Evolutionary conservation across 2,888 invertebrate genomes (phyloP).

Genomic region (Hipparchia semele): DNA sequence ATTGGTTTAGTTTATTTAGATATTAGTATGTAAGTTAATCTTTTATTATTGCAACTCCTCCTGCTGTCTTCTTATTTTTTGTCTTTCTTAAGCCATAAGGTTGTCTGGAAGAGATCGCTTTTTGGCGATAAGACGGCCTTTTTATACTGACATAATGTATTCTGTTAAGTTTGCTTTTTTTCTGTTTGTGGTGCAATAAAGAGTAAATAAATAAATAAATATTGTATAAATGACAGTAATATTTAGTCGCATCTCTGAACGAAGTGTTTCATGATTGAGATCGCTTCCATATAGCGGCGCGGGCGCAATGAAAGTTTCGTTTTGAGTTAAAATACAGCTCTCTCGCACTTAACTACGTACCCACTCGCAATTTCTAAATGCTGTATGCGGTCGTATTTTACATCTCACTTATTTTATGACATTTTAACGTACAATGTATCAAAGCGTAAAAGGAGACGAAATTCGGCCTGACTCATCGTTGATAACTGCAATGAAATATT

Average conservation of each 20-base stretch:
- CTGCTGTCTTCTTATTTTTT: too few relatives aligned
- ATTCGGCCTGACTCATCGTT: too few relatives aligned
- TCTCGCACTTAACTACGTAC: constrained; percentile 34
- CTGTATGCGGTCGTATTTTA: constrained; percentile 27
- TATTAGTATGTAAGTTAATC: too few relatives aligned
- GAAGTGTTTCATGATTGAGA: constrained; percentile 39
- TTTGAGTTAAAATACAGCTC: constrained; percentile 40
- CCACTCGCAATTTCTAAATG: constrained; percentile 38
- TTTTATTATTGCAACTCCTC: too few relatives aligned
- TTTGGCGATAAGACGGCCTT: too few relatives aligned
- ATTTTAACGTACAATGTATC: constrained; percentile 3
- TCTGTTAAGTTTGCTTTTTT: too few relatives aligned
- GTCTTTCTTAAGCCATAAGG: too few relatives aligned
- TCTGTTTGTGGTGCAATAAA: too few relatives aligned
- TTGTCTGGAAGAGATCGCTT: too few relatives aligned
- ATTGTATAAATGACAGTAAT: constrained; percentile 11
- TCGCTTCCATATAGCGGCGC: constrained; percentile 32
- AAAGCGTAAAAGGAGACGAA: background rate
- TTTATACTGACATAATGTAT: too few relatives aligned
- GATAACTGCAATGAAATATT: background rate
- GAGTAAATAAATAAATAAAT: too few relatives aligned
- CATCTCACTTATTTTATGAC: constrained; percentile 2
- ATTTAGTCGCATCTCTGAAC: constrained; percentile 29
- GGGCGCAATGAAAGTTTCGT: constrained; percentile 40
- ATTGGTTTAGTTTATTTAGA: too few relatives aligned